phyloP scores from a whole-genome alignment of 2,797 vertebrate species.

The Lithobates pipiens region DNA sequence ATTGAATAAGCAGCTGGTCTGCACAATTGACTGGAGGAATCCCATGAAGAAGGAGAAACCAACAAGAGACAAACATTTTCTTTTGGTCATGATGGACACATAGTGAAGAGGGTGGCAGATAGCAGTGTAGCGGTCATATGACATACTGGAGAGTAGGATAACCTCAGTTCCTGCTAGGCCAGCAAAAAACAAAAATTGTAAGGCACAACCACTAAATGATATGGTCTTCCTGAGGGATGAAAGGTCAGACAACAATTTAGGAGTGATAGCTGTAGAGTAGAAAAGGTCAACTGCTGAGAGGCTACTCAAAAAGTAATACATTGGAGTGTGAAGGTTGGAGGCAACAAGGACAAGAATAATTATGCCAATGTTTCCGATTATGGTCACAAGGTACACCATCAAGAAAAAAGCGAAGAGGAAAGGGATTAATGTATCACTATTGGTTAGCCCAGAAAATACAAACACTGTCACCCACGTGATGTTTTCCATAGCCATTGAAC shows the following conservation, averaged over 20 bases:
- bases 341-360: neutral
- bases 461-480: neutral
- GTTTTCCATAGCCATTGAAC: neutral
- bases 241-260: constrained; percentile 2
- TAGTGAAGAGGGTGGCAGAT: constrained; percentile 37
- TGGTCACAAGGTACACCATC: neutral
- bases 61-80: neutral
- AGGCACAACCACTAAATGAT: constrained; percentile 1
- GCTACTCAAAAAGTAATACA: constrained; percentile 7
- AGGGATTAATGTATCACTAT: neutral
- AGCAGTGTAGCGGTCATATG: constrained; percentile 12
- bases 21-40: neutral
- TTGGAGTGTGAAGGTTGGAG: neutral
- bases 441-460: constrained; percentile 7
- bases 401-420: constrained; percentile 2
- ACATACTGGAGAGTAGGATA: constrained; percentile 13
- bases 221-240: neutral
- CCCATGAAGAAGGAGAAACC: neutral
- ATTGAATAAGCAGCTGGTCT: neutral
- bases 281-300: neutral
- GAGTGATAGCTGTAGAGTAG: neutral
- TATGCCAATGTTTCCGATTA: neutral
- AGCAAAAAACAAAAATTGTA: constrained; percentile 3
- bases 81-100: constrained; percentile 20
- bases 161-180: neutral